phyloP scores from a whole-genome alignment of 2,888 invertebrate genomes.

The Melikaiella ostensackeni region DNA sequence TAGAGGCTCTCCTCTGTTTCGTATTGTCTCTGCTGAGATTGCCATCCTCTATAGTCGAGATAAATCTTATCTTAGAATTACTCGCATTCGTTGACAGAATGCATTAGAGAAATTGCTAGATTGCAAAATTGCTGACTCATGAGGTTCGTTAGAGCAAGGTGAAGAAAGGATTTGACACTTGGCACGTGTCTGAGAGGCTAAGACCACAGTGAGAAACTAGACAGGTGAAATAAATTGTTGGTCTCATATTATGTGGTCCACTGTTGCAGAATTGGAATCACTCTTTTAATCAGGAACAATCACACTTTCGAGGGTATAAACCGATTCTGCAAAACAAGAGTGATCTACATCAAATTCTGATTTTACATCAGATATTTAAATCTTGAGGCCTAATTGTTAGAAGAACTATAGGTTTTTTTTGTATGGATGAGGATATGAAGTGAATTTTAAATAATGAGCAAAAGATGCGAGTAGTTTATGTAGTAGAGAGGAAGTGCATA shows the following conservation, averaged over 20 bases:
- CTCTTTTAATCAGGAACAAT: neutral
- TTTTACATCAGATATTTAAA: too few species aligned
- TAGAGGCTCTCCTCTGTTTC: neutral
- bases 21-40: constrained; percentile 31
- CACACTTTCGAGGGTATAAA: too few species aligned
- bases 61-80: constrained; percentile 32
- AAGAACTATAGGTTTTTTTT: neutral
- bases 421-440: neutral
- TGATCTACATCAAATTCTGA: too few species aligned
- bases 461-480: constrained; percentile 15
- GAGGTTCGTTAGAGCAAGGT: constrained; percentile 17
- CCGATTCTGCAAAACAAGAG: neutral
- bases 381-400: neutral
- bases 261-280: neutral
- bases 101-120: constrained; percentile 36
- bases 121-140: constrained; percentile 35
- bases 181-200: constrained; percentile 33
- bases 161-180: constrained; percentile 30
- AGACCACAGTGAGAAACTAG: neutral
- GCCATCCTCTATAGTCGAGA: constrained; percentile 23
- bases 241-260: neutral
- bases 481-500: constrained; percentile 13
- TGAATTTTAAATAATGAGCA: constrained; percentile 1
- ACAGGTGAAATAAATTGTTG: constrained; percentile 19
- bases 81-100: constrained; percentile 30